Evolutionary conservation across 2,797 vertebrate species (phyloP).

Genomic region (Ctenosaura bakeri): DNA sequence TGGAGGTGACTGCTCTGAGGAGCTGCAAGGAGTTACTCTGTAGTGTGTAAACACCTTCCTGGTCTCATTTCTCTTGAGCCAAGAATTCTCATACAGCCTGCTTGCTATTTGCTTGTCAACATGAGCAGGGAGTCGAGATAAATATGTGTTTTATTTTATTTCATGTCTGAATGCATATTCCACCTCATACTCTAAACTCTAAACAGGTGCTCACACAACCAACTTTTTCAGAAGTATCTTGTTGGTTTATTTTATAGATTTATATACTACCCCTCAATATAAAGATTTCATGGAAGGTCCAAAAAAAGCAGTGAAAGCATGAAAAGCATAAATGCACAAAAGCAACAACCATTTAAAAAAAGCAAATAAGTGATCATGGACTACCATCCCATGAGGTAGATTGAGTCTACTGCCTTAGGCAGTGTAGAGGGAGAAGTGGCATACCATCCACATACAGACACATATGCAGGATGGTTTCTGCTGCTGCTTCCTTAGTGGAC

Average conservation of each 20-base stretch:
- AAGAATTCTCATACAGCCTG: no score
- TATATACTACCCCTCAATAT: not conserved
- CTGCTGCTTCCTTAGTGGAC: no score
- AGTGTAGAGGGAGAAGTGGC: no score
- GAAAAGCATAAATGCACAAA: not conserved
- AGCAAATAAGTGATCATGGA: no score
- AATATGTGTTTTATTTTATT: not conserved
- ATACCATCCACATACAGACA: no score
- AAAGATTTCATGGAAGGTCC: not conserved
- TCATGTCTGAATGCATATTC: not conserved
- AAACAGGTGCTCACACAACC: not conserved
- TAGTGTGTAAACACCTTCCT: not conserved
- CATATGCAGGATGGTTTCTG: no score
- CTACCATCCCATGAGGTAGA: no score
- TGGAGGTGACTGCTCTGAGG: not conserved
- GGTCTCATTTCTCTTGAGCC: not conserved
- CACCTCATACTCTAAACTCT: not conserved
- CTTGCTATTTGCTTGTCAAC: not conserved
- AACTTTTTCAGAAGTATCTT: not conserved
- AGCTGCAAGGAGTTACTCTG: not conserved
- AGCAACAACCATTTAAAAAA: not conserved
- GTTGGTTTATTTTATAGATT: not conserved
- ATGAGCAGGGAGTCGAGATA: not conserved
- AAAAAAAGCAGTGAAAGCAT: not conserved
- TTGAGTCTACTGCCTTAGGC: no score